A percentile compares a stretch with the other conserved stretches of the same genome.
These are phyloP conservation scores for Gryon sp. DNA, from an alignment of 1,140 invertebrate species.

Conservation along the genomic window DNA sequence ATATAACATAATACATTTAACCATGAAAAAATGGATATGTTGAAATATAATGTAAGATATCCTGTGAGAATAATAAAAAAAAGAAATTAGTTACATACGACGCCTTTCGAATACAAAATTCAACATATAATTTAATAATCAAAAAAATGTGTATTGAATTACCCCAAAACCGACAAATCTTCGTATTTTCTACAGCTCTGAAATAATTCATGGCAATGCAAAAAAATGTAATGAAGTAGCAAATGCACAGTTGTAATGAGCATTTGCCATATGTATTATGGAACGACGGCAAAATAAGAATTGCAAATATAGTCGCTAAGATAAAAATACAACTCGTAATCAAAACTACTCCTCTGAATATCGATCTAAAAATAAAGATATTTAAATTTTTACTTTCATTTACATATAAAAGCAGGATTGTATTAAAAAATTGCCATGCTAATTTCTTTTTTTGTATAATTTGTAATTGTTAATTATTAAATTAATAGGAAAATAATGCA, in stretches of 20 bases:
- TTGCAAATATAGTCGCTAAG: constrained; percentile 5
- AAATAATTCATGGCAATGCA: constrained; percentile 17
- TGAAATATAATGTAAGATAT: not conserved
- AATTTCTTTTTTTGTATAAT: too few relatives aligned
- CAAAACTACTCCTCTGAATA: constrained; percentile 9
- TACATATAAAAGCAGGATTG: too few relatives aligned
- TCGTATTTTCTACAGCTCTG: not conserved
- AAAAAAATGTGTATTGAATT: too few relatives aligned
- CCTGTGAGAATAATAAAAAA: too few relatives aligned
- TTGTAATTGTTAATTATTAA: not conserved
- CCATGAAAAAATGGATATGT: not conserved
- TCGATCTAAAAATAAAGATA: not conserved
- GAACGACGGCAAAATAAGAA: constrained; percentile 7
- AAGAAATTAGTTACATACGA: too few relatives aligned
- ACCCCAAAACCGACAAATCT: not conserved
- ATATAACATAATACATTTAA: not conserved
- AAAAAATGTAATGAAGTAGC: constrained; percentile 14
- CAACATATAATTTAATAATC: not conserved
- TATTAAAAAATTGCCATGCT: too few relatives aligned
- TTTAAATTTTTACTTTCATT: not conserved
- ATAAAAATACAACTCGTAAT: constrained; percentile 15
- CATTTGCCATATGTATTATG: constrained; percentile 9
- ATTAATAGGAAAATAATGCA: not conserved
- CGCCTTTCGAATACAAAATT: not conserved
- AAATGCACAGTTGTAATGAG: constrained; percentile 8